Percentiles rank a stretch among this genome's conserved stretches.
Evolutionary conservation across 2,797 vertebrate genomes (phyloP).

Genomic region (Furcifer pardalis): DNA sequence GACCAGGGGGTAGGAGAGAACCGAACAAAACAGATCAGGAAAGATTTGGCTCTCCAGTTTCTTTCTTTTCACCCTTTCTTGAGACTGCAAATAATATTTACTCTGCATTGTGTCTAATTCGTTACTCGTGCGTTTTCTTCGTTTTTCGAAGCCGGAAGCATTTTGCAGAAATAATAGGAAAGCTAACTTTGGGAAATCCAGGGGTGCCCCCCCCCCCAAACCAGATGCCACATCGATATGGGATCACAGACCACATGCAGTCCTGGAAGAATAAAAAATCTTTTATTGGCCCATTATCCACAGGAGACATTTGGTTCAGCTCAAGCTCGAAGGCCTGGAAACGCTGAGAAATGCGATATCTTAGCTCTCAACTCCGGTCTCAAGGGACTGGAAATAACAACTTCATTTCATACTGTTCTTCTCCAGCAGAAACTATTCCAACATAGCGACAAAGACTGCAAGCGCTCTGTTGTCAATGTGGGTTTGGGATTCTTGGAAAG

Average conservation of each 20-base stretch:
- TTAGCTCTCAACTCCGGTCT: neutral
- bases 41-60: constrained; percentile 32
- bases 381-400: neutral
- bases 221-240: neutral
- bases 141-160: neutral
- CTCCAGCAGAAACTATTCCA: neutral
- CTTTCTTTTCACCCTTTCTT: constrained; percentile 52
- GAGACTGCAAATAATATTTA: neutral
- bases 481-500: neutral
- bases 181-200: neutral
- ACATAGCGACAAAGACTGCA: neutral
- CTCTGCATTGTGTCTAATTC: neutral
- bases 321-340: neutral
- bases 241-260: neutral
- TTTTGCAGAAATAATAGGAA: neutral
- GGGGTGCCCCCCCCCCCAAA: no score
- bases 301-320: neutral
- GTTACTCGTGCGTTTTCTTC: no score
- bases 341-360: neutral
- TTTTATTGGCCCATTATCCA: neutral
- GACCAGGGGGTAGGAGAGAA: neutral
- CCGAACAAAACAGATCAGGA: constrained; percentile 43
- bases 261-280: neutral
- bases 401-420: neutral
- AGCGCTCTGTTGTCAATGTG: neutral